Evolutionary conservation across 2,113 vertebrate species (phyloP), one percentile per base, ranked within the genome.

Genomic region (Scartelaos histophorus): DNA sequence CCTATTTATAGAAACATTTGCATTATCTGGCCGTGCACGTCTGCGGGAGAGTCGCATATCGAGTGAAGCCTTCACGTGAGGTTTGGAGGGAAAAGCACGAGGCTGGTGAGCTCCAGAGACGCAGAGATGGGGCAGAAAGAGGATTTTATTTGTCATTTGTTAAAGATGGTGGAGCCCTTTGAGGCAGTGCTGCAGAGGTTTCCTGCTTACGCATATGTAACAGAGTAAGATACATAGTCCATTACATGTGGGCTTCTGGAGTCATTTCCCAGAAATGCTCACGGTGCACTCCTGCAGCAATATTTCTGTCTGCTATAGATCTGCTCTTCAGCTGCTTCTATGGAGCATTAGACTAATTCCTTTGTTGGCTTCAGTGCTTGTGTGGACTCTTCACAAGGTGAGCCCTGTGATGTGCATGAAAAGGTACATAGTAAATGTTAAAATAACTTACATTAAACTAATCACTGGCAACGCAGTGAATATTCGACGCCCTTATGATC

Each of bases 1-100:
- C 78, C 90, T 93, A 92, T 93, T 91, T 93, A 92, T 93, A 92
- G 92, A 87, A 85, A 83, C 83, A 90, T 93, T 91, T 93, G 91
- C 91, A 91, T 92, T 93, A 91, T 91, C 89, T 90, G 66, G 71
- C 85, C 54, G 69, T 10, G 76, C 84, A 85, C 71, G 84, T 82
- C 85, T 81, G 87, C 70, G 16, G 82, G 84, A 79, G 87, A 58
- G 7, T 79, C 79, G 78, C 71, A 49, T 90, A 91, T 89, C 69
- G 85, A 91, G 89, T 81, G 34, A 47, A 83, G 76, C 81, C 82
- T 65, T 56, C 34, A 78, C 64, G 81, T 83, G 80, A 86, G 78
- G 19, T 71, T 57, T 67, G 69, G 66, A 75, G 66, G 56, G 70
- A 75, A 86, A 83, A 80, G 49, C 17, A 80, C 70, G 67, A 77